Base-by-base conservation (phyloP, 2,888 invertebrate species). In the Hirtodrosophila cameraria region DNA sequence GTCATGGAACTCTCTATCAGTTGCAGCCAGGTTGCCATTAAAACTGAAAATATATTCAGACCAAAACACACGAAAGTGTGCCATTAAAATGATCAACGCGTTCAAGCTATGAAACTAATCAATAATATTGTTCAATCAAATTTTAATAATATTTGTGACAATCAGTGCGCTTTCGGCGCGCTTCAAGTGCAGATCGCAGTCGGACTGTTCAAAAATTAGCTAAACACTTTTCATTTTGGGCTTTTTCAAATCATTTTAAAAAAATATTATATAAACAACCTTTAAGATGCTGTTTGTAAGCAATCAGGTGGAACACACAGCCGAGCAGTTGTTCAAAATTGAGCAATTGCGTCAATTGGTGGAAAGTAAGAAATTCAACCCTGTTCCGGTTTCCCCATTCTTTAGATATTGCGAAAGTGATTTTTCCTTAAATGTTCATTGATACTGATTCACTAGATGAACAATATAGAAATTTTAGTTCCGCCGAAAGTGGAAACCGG, bases 261-360 rank as follows among this genome's bases (percentile, higher is more conserved):
- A n/a, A n/a, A n/a, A 9, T 4, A 13, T 16, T 13, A 13, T 23
- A 8, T n/a, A 9, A 50, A 5, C 13, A 9, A n/a, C 2, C 4
- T 33, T 5, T 18, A 59, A 49, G 15, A 84, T 75, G 75, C 52
- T 87, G 20, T 84, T 88, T 35, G 53, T 73, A 6, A 61, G 73
- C 57, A 59, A 58, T 5, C 61, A 64, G 20, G 80, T 75, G 20
- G 66, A 78, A 4, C 72, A 79, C 35, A 75, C 87, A 5, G 59
- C 58, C 2, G 80, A 83, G 36, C 72, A 89, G 48, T 45, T 52
- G 30, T 69, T 83, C 7, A 88, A 87, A 49, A 78, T 89, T 11
- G 48, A 67, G 1, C 73, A 88, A 43, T 45, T 89, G 12, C 73
- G 87, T 12, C 68, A 78, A 45, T 53, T 81, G 20, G 81, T 89